Evolutionary conservation across 2,113 vertebrate genomes (phyloP).

Genomic region (Carassius auratus): DNA sequence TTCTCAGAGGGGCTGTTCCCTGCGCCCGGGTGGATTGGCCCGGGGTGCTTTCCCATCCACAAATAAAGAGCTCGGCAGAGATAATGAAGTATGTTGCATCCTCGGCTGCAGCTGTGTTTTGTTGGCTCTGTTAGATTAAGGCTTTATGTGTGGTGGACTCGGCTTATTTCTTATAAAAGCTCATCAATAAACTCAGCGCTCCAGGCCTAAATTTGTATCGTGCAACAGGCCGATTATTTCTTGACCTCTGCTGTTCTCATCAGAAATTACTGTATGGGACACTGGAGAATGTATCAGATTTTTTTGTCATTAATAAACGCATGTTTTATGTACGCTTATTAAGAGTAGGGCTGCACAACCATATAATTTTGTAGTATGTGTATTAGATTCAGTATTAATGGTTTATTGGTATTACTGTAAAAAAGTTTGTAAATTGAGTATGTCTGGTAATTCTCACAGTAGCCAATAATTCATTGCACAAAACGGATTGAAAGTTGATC

Average conservation of each 20-base stretch:
- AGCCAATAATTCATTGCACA: too few species aligned
- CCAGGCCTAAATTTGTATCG: neutral
- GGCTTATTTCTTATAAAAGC: slow-evolving; percentile 44
- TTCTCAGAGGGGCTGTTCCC: slow-evolving; percentile 53
- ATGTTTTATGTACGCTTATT: neutral
- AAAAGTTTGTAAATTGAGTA: neutral
- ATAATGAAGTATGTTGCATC: slow-evolving; percentile 45
- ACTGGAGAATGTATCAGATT: neutral
- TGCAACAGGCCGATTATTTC: slow-evolving; percentile 7
- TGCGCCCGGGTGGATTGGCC: slow-evolving; percentile 57
- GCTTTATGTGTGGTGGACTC: slow-evolving; percentile 36
- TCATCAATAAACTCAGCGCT: slow-evolving; percentile 27
- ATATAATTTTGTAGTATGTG: neutral
- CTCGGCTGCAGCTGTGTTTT: slow-evolving; percentile 52
- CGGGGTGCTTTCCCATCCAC: slow-evolving; percentile 62
- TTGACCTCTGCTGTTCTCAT: slow-evolving; percentile 9
- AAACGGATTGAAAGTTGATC: too few species aligned
- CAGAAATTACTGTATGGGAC: neutral
- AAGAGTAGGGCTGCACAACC: neutral
- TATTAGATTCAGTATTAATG: neutral
- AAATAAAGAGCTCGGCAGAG: slow-evolving; percentile 28
- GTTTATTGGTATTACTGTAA: neutral
- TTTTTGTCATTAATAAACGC: neutral
- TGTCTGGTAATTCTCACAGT: neutral
- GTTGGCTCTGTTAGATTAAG: slow-evolving; percentile 49